These are phyloP conservation scores for Scomber japonicus DNA, from an alignment of 2,113 vertebrate species.

Conservation along the genomic window DNA sequence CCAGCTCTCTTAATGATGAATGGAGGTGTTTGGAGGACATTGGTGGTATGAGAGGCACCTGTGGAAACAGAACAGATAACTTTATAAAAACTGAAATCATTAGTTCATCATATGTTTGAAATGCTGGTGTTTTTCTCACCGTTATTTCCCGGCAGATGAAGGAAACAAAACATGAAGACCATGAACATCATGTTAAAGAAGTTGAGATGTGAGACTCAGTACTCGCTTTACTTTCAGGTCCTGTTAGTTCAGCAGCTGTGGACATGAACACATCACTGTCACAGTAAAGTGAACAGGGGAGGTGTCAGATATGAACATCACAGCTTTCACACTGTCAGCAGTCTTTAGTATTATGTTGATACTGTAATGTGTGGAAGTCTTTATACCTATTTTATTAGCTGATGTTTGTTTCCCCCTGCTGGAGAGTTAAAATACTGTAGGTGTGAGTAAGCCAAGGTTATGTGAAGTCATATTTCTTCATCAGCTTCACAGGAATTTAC, in stretches of 20 bases:
- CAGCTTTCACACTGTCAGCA: not conserved
- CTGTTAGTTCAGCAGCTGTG: not conserved
- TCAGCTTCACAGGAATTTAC: too few relatives aligned
- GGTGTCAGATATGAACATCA: not conserved
- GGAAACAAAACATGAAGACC: constrained; percentile 8
- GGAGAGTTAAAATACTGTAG: not conserved
- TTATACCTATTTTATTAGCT: not conserved
- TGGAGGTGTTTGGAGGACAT: constrained; percentile 50
- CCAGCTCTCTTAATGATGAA: constrained; percentile 33
- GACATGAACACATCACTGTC: not conserved
- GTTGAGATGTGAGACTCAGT: not conserved
- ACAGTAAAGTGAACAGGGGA: not conserved
- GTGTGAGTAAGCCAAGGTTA: too few relatives aligned
- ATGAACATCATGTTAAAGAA: constrained; percentile 25
- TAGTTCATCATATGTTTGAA: not conserved
- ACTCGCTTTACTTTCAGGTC: not conserved
- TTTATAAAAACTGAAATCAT: accelerated
- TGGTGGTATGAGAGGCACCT: constrained; percentile 41
- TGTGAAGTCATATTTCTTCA: too few relatives aligned
- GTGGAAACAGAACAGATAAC: constrained; percentile 14
- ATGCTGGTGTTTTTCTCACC: constrained; percentile 21
- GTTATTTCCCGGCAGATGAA: constrained; percentile 15
- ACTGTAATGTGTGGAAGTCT: not conserved
- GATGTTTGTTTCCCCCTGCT: constrained; percentile 30
- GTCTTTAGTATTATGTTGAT: too few relatives aligned